These are phyloP conservation scores for Sceloporus tristichus DNA, from an alignment of 2,113 vertebrate species.

Conservation along the genomic window DNA sequence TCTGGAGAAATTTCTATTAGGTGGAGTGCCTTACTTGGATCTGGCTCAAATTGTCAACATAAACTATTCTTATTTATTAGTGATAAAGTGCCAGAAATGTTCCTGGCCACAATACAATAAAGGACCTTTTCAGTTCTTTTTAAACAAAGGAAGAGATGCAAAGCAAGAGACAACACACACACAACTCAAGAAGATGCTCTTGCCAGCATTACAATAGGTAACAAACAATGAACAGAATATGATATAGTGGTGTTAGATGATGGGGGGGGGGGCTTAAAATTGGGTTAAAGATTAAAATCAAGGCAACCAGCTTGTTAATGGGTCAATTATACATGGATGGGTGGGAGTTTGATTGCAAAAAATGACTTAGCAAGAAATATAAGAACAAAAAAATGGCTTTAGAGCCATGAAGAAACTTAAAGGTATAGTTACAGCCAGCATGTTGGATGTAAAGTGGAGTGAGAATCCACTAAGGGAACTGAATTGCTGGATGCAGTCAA, in stretches of 20 bases:
- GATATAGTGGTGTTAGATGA: not conserved
- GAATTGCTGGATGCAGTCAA: conserved; percentile 5
- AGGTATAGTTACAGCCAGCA: not conserved
- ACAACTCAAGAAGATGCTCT: not conserved
- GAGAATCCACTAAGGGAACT: not conserved
- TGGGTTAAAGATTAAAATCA: not conserved
- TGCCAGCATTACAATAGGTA: not conserved
- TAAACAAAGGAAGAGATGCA: not conserved
- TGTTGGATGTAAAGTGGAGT: not conserved
- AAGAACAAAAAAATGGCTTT: not conserved
- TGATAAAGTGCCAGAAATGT: conserved; percentile 18
- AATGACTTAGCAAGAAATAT: not conserved
- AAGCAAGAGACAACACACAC: not conserved
- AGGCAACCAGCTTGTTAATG: not conserved
- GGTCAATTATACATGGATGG: not conserved
- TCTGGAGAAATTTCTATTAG: conserved; percentile 11
- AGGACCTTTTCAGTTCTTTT: not conserved
- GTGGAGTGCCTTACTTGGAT: not conserved
- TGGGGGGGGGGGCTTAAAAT: not conserved
- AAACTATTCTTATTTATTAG: conserved; percentile 29
- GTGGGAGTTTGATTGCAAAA: too few relatives aligned
- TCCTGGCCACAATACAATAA: conserved; percentile 17
- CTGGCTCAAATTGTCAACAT: conserved; percentile 26
- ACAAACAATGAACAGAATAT: conserved; percentile 7
- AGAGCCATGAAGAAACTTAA: not conserved